Evolutionary conservation across 2,113 vertebrate genomes (phyloP).

Genomic region (Felis chaus): DNA sequence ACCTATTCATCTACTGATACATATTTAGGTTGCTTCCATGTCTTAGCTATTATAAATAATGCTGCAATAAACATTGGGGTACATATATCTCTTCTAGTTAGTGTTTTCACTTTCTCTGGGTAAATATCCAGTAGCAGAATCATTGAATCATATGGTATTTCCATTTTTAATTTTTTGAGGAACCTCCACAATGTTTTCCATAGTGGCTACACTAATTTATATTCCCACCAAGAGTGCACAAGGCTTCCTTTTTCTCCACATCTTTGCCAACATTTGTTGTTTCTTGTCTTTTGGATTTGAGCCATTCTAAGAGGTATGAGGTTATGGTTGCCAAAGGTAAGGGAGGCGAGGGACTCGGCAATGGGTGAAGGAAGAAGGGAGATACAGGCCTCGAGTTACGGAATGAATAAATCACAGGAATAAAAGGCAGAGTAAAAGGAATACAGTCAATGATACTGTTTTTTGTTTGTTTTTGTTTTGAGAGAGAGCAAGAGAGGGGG

Average conservation of each 20-base stretch:
- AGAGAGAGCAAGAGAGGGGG: no score
- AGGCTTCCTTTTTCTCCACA: background rate
- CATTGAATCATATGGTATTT: background rate
- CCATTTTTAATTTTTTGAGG: background rate
- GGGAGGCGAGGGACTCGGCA: background rate
- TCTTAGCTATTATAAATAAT: background rate
- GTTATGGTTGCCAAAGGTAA: background rate
- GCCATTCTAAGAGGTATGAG: background rate
- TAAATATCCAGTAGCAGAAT: background rate
- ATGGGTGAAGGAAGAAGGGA: background rate
- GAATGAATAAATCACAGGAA: background rate
- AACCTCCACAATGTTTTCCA: background rate
- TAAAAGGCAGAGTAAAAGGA: background rate
- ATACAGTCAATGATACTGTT: background rate
- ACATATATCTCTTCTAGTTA: background rate
- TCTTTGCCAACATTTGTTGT: background rate
- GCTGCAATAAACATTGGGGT: background rate
- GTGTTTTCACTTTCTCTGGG: background rate
- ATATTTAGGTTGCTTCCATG: background rate
- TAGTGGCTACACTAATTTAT: background rate
- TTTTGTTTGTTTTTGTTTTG: no score
- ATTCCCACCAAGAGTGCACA: background rate
- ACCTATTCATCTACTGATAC: background rate
- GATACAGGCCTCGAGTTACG: background rate
- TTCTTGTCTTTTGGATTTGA: background rate